Evolutionary conservation across 2,888 invertebrate species (phyloP).

Genomic region (Zaprionus bogoriensis): DNA sequence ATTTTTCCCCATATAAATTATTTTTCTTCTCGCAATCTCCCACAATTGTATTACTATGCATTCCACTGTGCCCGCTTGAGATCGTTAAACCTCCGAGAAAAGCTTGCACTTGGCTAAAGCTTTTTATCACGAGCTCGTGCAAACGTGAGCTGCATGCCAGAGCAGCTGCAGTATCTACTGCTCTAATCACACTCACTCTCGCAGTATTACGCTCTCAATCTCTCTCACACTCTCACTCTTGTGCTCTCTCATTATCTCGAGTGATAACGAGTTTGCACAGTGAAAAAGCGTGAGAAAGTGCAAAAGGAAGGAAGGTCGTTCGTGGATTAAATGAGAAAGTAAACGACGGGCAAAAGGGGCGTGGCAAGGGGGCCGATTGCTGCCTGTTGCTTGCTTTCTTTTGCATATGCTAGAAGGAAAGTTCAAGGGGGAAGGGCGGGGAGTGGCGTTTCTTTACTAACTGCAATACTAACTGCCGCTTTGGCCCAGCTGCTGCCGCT

Average conservation of each 20-base stretch:
- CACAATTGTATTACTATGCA: background rate
- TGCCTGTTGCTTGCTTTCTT: constrained; percentile 20
- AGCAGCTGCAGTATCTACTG: background rate
- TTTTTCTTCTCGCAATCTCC: background rate
- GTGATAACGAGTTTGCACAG: constrained; percentile 65
- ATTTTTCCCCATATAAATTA: too few species aligned
- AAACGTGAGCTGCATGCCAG: constrained; percentile 31
- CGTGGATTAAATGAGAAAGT: constrained; percentile 70
- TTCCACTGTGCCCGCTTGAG: constrained; percentile 17
- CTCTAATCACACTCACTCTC: too few species aligned
- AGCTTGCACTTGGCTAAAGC: constrained; percentile 16
- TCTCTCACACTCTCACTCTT: background rate
- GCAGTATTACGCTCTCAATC: background rate
- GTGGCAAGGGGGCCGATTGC: constrained; percentile 12
- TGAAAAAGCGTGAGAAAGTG: constrained; percentile 68
- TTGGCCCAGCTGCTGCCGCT: constrained; percentile 71
- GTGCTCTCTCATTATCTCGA: constrained; percentile 6
- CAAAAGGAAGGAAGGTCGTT: constrained; percentile 62
- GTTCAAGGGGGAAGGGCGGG: background rate
- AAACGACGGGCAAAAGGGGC: constrained; percentile 5
- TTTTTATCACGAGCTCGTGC: constrained; percentile 25
- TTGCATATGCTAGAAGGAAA: background rate
- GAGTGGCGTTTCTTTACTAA: too few species aligned
- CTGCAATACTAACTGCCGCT: constrained; percentile 58
- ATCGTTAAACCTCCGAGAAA: constrained; percentile 25